Base-by-base conservation (phyloP, 2,888 invertebrate species). In the Troilus luridus region DNA sequence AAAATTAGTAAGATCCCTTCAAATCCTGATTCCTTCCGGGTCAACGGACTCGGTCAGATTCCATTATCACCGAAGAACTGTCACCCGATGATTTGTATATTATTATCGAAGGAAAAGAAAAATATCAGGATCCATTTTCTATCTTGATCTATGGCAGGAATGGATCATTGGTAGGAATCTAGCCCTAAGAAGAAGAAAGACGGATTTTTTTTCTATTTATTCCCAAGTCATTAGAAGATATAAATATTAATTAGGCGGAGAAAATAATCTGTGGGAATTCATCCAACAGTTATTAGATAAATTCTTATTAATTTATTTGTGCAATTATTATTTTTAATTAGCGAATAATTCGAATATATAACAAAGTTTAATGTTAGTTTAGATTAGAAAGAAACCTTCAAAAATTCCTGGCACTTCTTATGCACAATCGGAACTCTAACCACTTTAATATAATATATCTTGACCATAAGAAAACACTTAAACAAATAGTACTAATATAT, bases 1-100 rank as follows among this genome's bases (percentile, higher is more conserved):
- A 41, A 41, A 41, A 41, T 41, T 41, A 41, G 41, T 41, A 41
- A 41, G 41, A 41, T 41, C 41, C 41, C 41, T 41, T 5, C 41
- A 24, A 24, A 67, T 67, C n/a, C 21, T 62, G 2, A 21, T 19
- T 11, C 8, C n/a, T 64, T 24, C 11, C n/a, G n/a, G 24, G n/a
- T 64, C n/a, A 24, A n/a, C n/a, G 64, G 9, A 64, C 64, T 64
- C 11, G 1, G n/a, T 11, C 9, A n/a, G 24, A n/a, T 64, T 64
- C 64, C 64, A 64, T 64, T 64, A n/a, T 64, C 64, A 64, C 64
- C 64, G 64, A 64, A 64, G 64, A n/a, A 64, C n/a, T 64, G n/a
- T 21, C 62, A 62, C 12, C 21, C 62, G 19, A 62, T 62, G 62
- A 21, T 19, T 62, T 62, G 62, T 62, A 62, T 62, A 62, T 21